A percentile compares a stretch with the other conserved stretches of the same genome.
phyloP scores from a whole-genome alignment of 2,113 vertebrate species.

The Neodontobutis hainanensis region DNA sequence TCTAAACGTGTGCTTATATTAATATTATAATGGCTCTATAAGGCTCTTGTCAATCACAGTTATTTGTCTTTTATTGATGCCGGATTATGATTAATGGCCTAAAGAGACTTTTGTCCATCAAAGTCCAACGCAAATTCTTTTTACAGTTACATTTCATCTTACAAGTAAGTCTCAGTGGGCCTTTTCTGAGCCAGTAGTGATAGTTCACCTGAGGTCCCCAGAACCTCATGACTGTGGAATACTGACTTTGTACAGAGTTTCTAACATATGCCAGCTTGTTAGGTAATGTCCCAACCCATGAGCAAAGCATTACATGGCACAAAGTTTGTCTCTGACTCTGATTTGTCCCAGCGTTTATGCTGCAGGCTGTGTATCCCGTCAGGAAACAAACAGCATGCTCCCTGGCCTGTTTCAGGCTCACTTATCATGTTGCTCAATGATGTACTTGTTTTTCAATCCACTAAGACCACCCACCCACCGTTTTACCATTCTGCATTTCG shows the following conservation, averaged over 20 bases:
- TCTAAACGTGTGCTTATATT: too few relatives aligned
- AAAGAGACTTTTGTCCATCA: too few relatives aligned
- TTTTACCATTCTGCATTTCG: neutral
- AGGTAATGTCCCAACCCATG: slow-evolving; percentile 38
- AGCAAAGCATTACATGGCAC: slow-evolving; percentile 55
- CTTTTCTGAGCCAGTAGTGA: too few relatives aligned
- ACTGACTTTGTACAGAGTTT: slow-evolving; percentile 21
- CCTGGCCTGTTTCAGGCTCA: slow-evolving; percentile 29
- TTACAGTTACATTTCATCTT: too few relatives aligned
- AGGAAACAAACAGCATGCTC: slow-evolving; percentile 50
- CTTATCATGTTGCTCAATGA: slow-evolving; percentile 29
- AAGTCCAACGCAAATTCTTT: too few relatives aligned
- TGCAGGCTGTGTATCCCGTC: slow-evolving; percentile 45
- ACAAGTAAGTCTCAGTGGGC: too few relatives aligned
- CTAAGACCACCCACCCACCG: neutral
- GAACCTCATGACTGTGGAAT: too few relatives aligned
- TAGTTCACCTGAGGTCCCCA: too few relatives aligned
- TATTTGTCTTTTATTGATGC: too few relatives aligned
- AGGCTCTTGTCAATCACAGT: too few relatives aligned
- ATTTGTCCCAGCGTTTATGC: slow-evolving; percentile 42
- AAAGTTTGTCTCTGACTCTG: slow-evolving; percentile 14
- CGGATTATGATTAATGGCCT: too few relatives aligned
- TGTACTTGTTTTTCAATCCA: slow-evolving; percentile 28
- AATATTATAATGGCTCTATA: too few relatives aligned
- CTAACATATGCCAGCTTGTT: slow-evolving; percentile 37